Evolutionary conservation across 2,888 invertebrate genomes (phyloP).

Genomic region (Xylophagus ater): DNA sequence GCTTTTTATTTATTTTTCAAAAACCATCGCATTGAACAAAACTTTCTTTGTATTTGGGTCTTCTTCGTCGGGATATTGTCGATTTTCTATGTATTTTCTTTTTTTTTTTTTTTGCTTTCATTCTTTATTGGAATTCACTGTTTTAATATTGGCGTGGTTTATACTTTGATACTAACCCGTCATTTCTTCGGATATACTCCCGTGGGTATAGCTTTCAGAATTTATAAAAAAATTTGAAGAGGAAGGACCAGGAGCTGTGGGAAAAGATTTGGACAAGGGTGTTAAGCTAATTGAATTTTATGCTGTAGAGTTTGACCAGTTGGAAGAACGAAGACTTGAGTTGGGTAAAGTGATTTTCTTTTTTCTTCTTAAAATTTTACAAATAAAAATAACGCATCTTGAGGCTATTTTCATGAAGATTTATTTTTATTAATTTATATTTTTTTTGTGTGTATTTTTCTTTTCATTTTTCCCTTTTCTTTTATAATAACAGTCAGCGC

Average conservation of each 20-base stretch:
- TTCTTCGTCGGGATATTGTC: too few species aligned
- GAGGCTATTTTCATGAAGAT: conserved; percentile 1
- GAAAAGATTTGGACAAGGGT: conserved; percentile 65
- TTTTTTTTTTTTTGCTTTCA: too few species aligned
- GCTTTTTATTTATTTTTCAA: too few species aligned
- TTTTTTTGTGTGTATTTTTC: background rate
- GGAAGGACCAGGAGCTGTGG: conserved; percentile 72
- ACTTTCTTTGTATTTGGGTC: too few species aligned
- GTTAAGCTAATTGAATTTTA: conserved; percentile 50
- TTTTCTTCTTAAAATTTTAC: background rate
- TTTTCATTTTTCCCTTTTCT: background rate
- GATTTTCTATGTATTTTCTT: too few species aligned
- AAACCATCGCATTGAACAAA: too few species aligned
- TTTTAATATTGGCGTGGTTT: too few species aligned
- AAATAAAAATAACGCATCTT: background rate
- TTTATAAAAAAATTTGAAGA: conserved; percentile 63
- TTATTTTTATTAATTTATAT: conserved; percentile 11
- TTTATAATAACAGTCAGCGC: conserved; percentile 49
- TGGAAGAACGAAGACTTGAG: conserved; percentile 52
- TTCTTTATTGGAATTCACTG: too few species aligned
- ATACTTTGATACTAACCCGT: too few species aligned
- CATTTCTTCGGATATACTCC: too few species aligned
- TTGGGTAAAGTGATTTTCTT: conserved; percentile 23
- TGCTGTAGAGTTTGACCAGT: conserved; percentile 46
- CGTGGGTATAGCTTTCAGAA: conserved; percentile 32